Evolutionary conservation across 2,888 invertebrate species (phyloP).

Genomic region (Caenorhabditis doughertyi): DNA sequence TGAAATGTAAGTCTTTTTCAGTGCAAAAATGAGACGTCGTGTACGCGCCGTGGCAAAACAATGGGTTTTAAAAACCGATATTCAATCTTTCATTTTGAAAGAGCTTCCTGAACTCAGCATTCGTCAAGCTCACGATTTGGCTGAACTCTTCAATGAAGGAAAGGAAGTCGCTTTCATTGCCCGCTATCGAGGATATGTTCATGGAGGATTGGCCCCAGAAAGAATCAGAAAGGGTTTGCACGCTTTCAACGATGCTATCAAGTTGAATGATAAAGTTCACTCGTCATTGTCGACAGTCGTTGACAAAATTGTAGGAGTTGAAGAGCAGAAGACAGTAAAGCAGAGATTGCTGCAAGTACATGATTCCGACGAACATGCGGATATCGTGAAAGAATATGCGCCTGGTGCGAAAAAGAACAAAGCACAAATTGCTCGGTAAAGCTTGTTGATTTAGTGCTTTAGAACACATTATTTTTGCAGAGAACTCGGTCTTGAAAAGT

Average conservation of each 20-base stretch:
- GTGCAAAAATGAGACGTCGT: too few species aligned
- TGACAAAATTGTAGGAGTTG: slow-evolving; percentile 38
- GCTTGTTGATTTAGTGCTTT: neutral
- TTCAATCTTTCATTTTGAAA: slow-evolving; percentile 33
- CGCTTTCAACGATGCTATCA: slow-evolving; percentile 37
- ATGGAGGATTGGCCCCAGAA: slow-evolving; percentile 62
- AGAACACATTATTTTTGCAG: slow-evolving; percentile 26
- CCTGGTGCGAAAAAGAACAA: slow-evolving; percentile 57
- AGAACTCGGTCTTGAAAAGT: slow-evolving; percentile 55
- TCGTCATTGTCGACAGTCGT: slow-evolving; percentile 46
- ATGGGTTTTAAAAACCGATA: slow-evolving; percentile 34
- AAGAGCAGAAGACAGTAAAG: slow-evolving; percentile 27
- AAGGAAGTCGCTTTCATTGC: slow-evolving; percentile 67
- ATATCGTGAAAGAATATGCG: slow-evolving; percentile 60
- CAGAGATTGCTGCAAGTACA: slow-evolving; percentile 44
- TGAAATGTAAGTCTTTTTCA: too few species aligned
- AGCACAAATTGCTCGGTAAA: slow-evolving; percentile 61
- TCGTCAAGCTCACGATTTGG: neutral
- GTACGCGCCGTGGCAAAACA: slow-evolving; percentile 48
- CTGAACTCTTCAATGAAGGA: slow-evolving; percentile 37
- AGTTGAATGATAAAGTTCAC: slow-evolving; percentile 66
- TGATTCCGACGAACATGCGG: slow-evolving; percentile 58
- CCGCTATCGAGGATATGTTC: slow-evolving; percentile 63
- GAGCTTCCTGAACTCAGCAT: slow-evolving; percentile 26
- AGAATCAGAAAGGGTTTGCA: slow-evolving; percentile 57